Evolutionary conservation across 2,797 vertebrate species (phyloP), one percentile per base, ranked within the genome.

Genomic region (Gephyroberyx darwinii): DNA sequence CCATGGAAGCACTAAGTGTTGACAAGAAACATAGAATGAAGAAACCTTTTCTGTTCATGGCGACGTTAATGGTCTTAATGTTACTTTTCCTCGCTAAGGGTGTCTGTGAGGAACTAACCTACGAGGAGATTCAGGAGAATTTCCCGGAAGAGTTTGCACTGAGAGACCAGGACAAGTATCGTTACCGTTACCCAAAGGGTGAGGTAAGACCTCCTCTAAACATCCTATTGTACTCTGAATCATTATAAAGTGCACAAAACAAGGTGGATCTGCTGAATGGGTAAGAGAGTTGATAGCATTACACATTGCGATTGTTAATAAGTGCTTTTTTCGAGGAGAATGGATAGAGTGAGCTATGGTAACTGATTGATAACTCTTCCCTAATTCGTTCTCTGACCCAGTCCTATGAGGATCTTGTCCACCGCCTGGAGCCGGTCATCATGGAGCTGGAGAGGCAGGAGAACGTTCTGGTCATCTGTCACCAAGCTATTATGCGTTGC

Each of bases 381-480:
- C 8, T 51, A 4, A 35, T 14, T 20, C 4, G 69, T 8, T 78
- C n/a, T 68, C 1, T 54, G 52, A 1, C 39, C 62, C 86, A 96
- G 96, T 96, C 96, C 13, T 98, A 97, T 1, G 96, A 98, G 74
- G 96, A 97, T 88, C 85, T 98, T 35, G 95, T 97, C 60, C 96
- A 98, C 75, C 94, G 96, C 14, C 78, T 98, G 19, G 96, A 98
- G 86, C 96, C 96, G 0, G 96, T 97, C 62, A 97, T 97, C 89
- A 98, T 98, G 96, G 96, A 97, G 91, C 90, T 98, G 90, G 96
- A 98, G 74, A 84, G 96, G 62, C 96, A 98, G 88, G 95, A 97
- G 85, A 98, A 98, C 0, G 95, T 98, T 0, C 76, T 97, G 84
- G 96, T 98, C 0, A 69, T 98, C 47, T 98, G 96, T 64, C 96